These are phyloP conservation scores for Spicauda simplicius DNA, from an alignment of 2,888 invertebrate species.

Conservation along the genomic window DNA sequence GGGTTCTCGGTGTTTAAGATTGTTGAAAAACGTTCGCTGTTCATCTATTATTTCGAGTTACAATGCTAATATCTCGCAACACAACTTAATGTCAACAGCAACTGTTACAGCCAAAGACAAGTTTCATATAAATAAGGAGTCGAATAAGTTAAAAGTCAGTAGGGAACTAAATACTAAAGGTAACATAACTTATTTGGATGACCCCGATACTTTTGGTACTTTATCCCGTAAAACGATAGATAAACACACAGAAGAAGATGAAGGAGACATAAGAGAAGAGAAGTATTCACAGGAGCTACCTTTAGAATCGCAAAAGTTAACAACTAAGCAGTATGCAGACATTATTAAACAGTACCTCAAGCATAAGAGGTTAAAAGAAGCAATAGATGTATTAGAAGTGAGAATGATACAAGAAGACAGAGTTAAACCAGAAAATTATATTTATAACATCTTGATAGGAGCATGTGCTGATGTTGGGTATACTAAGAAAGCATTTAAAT, in stretches of 20 bases:
- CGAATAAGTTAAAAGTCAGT: slow-evolving; percentile 46
- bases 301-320: slow-evolving; percentile 76
- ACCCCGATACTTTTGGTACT: slow-evolving; percentile 86
- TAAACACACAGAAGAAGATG: slow-evolving; percentile 65
- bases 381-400: slow-evolving; percentile 91
- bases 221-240: slow-evolving; percentile 54
- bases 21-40: slow-evolving; percentile 53
- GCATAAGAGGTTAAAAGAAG: slow-evolving; percentile 89
- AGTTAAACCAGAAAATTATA: slow-evolving; percentile 91
- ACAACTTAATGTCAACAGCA: not conserved
- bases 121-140: not conserved
- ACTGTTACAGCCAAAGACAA: slow-evolving; percentile 41
- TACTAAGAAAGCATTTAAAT: slow-evolving; percentile 92
- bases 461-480: slow-evolving; percentile 94
- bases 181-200: slow-evolving; percentile 63
- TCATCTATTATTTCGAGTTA: slow-evolving; percentile 31
- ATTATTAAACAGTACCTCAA: slow-evolving; percentile 88
- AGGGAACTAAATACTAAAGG: slow-evolving; percentile 65
- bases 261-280: slow-evolving; percentile 86
- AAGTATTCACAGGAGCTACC: slow-evolving; percentile 82
- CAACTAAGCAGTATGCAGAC: slow-evolving; percentile 87
- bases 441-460: slow-evolving; percentile 93
- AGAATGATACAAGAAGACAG: slow-evolving; percentile 91
- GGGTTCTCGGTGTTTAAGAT: slow-evolving; percentile 59
- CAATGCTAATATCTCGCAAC: not conserved